Evolutionary conservation across 2,888 invertebrate species (phyloP), one percentile per base, ranked within the genome.

Genomic region (Seira ritae): DNA sequence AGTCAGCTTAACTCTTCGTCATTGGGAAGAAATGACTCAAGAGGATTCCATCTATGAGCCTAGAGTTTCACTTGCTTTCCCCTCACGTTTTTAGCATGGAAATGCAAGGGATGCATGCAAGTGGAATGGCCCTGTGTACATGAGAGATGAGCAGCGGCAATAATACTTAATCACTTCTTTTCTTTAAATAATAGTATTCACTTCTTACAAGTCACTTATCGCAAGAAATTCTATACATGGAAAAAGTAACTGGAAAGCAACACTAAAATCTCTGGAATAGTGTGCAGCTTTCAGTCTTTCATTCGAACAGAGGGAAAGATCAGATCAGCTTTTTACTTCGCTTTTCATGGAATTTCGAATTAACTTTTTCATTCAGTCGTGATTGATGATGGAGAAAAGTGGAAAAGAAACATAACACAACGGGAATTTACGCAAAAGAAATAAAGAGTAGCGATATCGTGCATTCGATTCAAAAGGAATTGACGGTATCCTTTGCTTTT

Each of bases 11-110:
- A 60, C 10, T 60, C n/a, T 62, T 62, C 62, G 22, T 62, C 62
- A 62, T 20, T 3, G 20, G 20, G 20, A 20, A 19, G 20, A 20
- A 62, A 62, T 22, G 20, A n/a, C 62, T 62, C 62, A 62, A 62
- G 62, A 62, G 62, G 62, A 62, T 62, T 15, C 62, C 62, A 62
- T 62, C 62, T 62, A 62, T 19, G 62, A 20, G 62, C 20, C 19
- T 62, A 2, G 20, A 62, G 2, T 12, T 62, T 62, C 10, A 62
- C 62, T 62, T n/a, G 20, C 1, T 20, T 62, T 62, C 20, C 50
- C 50, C 50, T 50, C 50, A n/a, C 4, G 42, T 42, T 42, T 42
- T 8, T 42, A 42, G 42, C 12, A 12, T 42, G 42, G 12, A 50
- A 50, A n/a, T 50, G 50, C 17, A n/a, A n/a, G 15, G 50, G 2